Percentiles rank a stretch among this genome's conserved stretches.
phyloP scores from a whole-genome alignment of 2,888 invertebrate species.

The Acleris sparsana region DNA sequence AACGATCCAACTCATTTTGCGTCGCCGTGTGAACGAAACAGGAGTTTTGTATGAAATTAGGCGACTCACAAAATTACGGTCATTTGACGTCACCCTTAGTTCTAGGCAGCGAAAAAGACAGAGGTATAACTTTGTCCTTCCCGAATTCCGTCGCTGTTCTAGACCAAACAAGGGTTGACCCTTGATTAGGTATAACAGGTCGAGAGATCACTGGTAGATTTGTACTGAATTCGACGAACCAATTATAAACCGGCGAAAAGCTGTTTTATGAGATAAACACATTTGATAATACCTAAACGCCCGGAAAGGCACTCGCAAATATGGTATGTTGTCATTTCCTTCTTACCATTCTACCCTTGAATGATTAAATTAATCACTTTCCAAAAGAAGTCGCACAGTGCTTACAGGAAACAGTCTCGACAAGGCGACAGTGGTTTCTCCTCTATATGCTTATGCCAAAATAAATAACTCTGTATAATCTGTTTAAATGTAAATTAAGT shows the following conservation, averaged over 20 bases:
- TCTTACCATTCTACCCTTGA: constrained; percentile 59
- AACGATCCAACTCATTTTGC: too few relatives aligned
- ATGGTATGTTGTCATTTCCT: constrained; percentile 53
- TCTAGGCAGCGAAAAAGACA: too few relatives aligned
- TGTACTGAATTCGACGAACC: too few relatives aligned
- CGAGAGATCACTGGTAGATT: too few relatives aligned
- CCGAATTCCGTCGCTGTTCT: too few relatives aligned
- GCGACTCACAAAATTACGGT: too few relatives aligned
- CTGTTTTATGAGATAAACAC: background rate
- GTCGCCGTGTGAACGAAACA: too few relatives aligned
- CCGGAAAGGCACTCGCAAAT: constrained; percentile 49
- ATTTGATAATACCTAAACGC: constrained; percentile 45
- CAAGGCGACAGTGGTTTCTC: constrained; percentile 42
- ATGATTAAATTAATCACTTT: constrained; percentile 54
- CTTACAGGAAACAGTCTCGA: constrained; percentile 50
- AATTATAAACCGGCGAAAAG: background rate
- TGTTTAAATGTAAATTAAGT: constrained; percentile 43
- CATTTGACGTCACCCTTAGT: too few relatives aligned
- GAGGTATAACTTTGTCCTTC: too few relatives aligned
- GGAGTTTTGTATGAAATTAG: too few relatives aligned
- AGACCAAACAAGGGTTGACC: too few relatives aligned
- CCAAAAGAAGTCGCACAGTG: constrained; percentile 48
- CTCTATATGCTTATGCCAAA: constrained; percentile 41
- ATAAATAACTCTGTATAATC: constrained; percentile 46
- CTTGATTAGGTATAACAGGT: too few relatives aligned